phyloP scores from a whole-genome alignment of 2,113 vertebrate genomes.

The Calyptomena viridis region DNA sequence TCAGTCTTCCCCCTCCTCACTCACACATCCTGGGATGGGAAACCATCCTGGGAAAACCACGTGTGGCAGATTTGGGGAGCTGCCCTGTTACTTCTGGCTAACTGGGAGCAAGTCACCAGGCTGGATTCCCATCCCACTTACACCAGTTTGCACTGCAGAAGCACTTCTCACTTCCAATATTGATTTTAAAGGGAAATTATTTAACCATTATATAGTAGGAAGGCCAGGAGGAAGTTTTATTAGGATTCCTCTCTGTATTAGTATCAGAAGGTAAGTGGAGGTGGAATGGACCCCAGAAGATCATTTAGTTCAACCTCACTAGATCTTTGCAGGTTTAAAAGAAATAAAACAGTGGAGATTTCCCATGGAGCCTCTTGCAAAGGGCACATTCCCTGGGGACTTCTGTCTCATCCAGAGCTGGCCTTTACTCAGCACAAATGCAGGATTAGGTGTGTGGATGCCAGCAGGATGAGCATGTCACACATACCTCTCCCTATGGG shows the following conservation, averaged over 20 bases:
- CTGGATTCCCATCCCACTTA: neutral
- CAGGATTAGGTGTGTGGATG: slow-evolving; percentile 18
- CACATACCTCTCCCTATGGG: rapidly evolving
- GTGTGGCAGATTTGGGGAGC: neutral
- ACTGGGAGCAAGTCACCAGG: neutral
- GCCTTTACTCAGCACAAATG: slow-evolving; percentile 13
- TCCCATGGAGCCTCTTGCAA: neutral
- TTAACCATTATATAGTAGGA: neutral
- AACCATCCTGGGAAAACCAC: neutral
- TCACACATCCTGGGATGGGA: neutral
- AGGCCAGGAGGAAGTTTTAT: neutral
- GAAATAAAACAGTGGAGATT: neutral
- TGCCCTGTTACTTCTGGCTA: neutral
- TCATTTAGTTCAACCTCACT: neutral
- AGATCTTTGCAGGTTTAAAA: neutral
- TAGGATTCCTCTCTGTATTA: neutral
- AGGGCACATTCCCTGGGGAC: neutral
- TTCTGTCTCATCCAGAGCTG: neutral
- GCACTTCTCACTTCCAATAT: rapidly evolving
- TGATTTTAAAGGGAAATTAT: neutral
- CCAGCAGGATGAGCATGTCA: neutral
- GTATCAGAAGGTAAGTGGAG: neutral
- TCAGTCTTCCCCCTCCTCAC: neutral
- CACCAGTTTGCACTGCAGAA: neutral
- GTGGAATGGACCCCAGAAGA: neutral